These are phyloP conservation scores for Sparus aurata DNA, from an alignment of 2,797 vertebrate genomes.

Conservation along the genomic window DNA sequence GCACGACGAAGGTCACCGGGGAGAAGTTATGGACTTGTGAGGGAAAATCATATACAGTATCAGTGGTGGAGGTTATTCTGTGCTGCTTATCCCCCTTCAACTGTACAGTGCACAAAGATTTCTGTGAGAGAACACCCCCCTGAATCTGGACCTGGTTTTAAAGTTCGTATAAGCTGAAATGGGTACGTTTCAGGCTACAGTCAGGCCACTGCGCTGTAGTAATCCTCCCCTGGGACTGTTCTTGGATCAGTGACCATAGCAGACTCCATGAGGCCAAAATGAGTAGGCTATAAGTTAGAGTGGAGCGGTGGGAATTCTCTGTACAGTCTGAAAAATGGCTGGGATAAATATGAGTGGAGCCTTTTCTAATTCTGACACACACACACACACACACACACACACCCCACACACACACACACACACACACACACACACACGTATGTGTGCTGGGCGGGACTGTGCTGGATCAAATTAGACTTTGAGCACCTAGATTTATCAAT, in stretches of 20 bases:
- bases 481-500: slow-evolving; percentile 67
- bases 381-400: slow-evolving; percentile 19
- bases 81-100: slow-evolving; percentile 6
- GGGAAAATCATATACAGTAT: slow-evolving; percentile 32
- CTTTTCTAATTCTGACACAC: slow-evolving; percentile 33
- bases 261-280: slow-evolving; percentile 52
- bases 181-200: slow-evolving; percentile 25
- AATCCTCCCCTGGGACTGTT: slow-evolving; percentile 65
- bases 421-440: neutral
- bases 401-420: slow-evolving; percentile 18
- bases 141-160: slow-evolving; percentile 27
- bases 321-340: slow-evolving; percentile 75
- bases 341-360: slow-evolving; percentile 71
- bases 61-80: slow-evolving; percentile 18
- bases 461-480: slow-evolving; percentile 63
- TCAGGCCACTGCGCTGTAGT: slow-evolving; percentile 29
- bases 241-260: slow-evolving; percentile 54
- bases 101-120: slow-evolving; percentile 8
- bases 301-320: slow-evolving; percentile 66
- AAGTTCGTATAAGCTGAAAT: slow-evolving; percentile 32
- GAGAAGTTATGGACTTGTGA: slow-evolving; percentile 37
- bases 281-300: slow-evolving; percentile 68
- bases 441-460: slow-evolving; percentile 19
- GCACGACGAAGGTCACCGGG: slow-evolving; percentile 25
- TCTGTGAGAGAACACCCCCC: slow-evolving; percentile 5